Evolutionary conservation across 2,797 vertebrate species (phyloP).

Genomic region (Myotis daubentonii): DNA sequence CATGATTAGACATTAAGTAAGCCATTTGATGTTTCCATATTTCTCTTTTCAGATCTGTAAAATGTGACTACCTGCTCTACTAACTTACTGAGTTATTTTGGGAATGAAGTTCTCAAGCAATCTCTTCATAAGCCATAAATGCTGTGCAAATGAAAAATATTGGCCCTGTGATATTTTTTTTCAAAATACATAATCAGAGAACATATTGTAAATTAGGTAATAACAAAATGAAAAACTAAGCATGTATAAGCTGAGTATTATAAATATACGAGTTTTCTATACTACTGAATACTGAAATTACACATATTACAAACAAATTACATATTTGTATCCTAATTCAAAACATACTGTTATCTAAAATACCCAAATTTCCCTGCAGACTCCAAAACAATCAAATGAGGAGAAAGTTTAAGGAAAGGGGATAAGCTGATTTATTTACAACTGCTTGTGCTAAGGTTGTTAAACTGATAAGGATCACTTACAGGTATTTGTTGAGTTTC

Average conservation of each 20-base stretch:
- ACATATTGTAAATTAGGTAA: not conserved
- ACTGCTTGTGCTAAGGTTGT: not conserved
- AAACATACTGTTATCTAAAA: conserved; percentile 3
- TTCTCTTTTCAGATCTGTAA: not conserved
- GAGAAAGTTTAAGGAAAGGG: not conserved
- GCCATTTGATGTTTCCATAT: not conserved
- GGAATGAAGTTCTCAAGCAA: not conserved
- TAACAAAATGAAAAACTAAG: not conserved
- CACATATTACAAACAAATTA: not conserved
- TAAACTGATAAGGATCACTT: not conserved
- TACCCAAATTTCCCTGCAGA: not conserved
- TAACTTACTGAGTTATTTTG: not conserved
- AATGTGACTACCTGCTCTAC: not conserved
- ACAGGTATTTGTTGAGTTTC: not conserved
- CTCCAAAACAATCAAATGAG: not conserved
- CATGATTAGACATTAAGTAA: not conserved
- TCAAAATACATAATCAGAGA: not conserved
- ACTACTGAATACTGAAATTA: not conserved
- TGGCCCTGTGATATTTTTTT: not conserved
- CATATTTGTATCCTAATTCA: not conserved
- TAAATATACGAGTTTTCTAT: not conserved
- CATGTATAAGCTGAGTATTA: not conserved
- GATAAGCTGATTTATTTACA: not conserved
- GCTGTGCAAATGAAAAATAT: not conserved
- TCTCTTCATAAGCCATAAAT: not conserved